These are phyloP conservation scores for Alentia gelatinosa DNA, from an alignment of 2,888 invertebrate genomes.

Conservation along the genomic window DNA sequence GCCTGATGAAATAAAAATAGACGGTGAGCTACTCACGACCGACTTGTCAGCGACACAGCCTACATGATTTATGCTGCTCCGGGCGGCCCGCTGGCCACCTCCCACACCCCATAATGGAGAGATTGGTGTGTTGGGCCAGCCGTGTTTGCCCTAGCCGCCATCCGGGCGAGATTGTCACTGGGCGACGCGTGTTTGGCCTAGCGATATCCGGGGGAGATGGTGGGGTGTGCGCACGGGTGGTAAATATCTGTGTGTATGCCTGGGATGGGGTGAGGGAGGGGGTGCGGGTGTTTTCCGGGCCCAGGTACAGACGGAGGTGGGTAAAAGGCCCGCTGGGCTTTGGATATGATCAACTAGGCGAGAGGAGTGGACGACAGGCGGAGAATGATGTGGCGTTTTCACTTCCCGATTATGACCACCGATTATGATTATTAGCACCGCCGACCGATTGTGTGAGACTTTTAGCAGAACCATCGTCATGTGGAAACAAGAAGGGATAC, in stretches of 20 bases:
- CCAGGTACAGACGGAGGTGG: background rate
- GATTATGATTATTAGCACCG: too few relatives aligned
- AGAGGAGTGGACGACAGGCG: too few relatives aligned
- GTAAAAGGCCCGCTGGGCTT: too few relatives aligned
- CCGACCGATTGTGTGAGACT: too few relatives aligned
- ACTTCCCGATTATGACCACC: too few relatives aligned
- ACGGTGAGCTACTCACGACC: background rate
- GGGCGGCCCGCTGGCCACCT: background rate
- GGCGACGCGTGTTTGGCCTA: background rate
- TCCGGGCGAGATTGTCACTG: background rate
- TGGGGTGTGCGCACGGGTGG: background rate
- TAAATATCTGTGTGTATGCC: background rate
- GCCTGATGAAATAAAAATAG: constrained; percentile 32
- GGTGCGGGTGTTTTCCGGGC: background rate
- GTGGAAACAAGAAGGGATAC: too few relatives aligned
- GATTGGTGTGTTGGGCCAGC: background rate
- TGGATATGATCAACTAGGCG: too few relatives aligned
- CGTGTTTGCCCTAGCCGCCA: background rate
- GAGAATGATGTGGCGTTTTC: too few relatives aligned
- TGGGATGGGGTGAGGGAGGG: background rate
- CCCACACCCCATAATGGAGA: background rate
- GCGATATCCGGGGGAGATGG: background rate
- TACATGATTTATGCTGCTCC: constrained; percentile 2
- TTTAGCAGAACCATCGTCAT: too few relatives aligned
- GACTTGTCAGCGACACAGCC: constrained; percentile 13